Conservation (phyloP, 2,113 vertebrate species). For the Dolichotis patagonum region DNA sequence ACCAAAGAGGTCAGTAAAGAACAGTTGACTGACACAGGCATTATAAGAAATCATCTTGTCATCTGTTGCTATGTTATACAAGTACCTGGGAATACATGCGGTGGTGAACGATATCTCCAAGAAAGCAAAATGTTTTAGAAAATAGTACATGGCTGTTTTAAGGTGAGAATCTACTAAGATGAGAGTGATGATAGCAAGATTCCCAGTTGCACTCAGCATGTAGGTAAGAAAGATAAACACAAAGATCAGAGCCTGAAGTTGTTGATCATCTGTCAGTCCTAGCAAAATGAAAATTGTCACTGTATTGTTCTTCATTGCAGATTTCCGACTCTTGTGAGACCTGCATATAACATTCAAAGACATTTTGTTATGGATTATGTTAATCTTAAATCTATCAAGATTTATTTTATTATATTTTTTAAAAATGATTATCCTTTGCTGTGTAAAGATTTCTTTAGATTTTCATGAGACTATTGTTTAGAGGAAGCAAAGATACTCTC, state of each 20-base stretch:
- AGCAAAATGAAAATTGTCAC: conserved; percentile 71
- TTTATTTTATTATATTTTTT: neutral
- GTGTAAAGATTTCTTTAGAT: neutral
- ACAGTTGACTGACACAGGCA: conserved; percentile 64
- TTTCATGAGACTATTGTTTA: neutral
- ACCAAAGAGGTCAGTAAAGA: conserved; percentile 68
- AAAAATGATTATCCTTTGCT: neutral
- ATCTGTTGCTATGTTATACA: conserved; percentile 42
- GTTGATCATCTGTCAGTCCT: conserved; percentile 28
- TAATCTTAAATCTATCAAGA: neutral
- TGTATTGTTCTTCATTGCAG: conserved; percentile 61
- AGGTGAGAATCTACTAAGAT: conserved; percentile 56
- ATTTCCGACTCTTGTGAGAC: neutral
- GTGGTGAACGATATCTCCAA: conserved; percentile 59
- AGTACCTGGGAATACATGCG: too few relatives aligned
- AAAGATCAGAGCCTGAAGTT: conserved; percentile 51
- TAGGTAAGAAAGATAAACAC: conserved; percentile 62
- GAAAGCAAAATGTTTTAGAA: conserved; percentile 69
- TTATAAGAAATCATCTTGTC: conserved; percentile 65
- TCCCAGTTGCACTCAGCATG: conserved; percentile 39
- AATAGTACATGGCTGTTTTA: conserved; percentile 58
- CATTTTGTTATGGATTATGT: neutral
- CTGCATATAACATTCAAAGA: conserved; percentile 9
- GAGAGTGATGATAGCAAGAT: conserved; percentile 54
- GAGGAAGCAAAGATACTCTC: neutral